A percentile compares a stretch with the other conserved stretches of the same genome.
These are phyloP conservation scores for Drosophila pallidifrons DNA, from an alignment of 1,140 invertebrate genomes.

Conservation along the genomic window DNA sequence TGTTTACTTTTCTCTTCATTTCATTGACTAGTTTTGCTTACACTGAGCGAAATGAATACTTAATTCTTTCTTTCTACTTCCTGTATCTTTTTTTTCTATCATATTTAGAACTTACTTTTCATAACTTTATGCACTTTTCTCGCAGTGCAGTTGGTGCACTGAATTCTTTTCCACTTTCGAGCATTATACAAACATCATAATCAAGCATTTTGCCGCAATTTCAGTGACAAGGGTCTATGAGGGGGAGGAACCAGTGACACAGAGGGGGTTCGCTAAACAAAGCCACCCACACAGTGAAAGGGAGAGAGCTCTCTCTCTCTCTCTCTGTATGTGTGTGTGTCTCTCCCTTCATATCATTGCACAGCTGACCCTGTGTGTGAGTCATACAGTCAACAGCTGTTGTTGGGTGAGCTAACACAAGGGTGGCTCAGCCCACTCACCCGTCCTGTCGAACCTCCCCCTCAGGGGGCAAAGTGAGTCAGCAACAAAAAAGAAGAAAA, in stretches of 20 bases:
- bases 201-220: slow-evolving; percentile 72
- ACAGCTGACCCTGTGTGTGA: slow-evolving; percentile 63
- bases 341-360: slow-evolving; percentile 17
- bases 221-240: slow-evolving; percentile 35
- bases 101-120: too few relatives aligned
- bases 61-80: too few relatives aligned
- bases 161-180: slow-evolving; percentile 53
- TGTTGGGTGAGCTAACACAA: slow-evolving; percentile 14
- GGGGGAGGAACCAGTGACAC: neutral
- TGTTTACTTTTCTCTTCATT: too few relatives aligned
- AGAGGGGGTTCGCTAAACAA: slow-evolving; percentile 34
- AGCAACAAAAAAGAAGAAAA: slow-evolving; percentile 20
- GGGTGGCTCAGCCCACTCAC: slow-evolving; percentile 35
- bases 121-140: slow-evolving; percentile 13
- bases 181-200: slow-evolving; percentile 76
- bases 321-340: neutral
- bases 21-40: too few relatives aligned
- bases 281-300: slow-evolving; percentile 19
- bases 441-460: slow-evolving; percentile 28
- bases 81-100: too few relatives aligned
- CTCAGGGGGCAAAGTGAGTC: slow-evolving; percentile 51
- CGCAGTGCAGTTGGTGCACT: slow-evolving; percentile 36
- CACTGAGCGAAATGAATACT: too few relatives aligned
- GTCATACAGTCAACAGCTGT: slow-evolving; percentile 59
- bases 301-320: neutral